Conservation (phyloP, 2,888 invertebrate species). For the Hydriomena furcata region DNA sequence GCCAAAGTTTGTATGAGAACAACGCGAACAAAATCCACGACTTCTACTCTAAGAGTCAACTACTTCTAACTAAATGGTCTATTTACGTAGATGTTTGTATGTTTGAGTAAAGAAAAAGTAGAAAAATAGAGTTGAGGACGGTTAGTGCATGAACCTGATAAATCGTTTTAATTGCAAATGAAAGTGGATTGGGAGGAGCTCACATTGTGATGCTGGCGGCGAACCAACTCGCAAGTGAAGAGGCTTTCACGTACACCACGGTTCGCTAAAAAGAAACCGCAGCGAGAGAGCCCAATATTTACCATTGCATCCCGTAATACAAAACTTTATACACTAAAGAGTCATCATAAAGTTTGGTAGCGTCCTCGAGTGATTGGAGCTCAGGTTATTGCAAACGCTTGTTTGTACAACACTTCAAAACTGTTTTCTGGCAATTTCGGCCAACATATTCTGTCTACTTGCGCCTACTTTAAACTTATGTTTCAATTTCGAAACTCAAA, state of each 20-base stretch:
- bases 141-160: constrained; percentile 63
- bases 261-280: constrained; percentile 69
- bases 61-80: constrained; percentile 3
- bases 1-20: too few relatives aligned
- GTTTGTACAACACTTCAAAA: constrained; percentile 72
- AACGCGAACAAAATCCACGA: too few relatives aligned
- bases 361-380: constrained; percentile 64
- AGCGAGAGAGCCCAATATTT: constrained; percentile 71
- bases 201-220: constrained; percentile 63
- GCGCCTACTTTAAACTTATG: constrained; percentile 30
- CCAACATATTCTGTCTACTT: constrained; percentile 59
- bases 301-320: constrained; percentile 68
- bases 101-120: constrained; percentile 36
- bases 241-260: constrained; percentile 62
- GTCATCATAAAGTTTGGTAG: constrained; percentile 61
- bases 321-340: constrained; percentile 68
- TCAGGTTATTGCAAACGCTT: constrained; percentile 67
- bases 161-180: constrained; percentile 73
- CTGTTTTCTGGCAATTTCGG: constrained; percentile 64
- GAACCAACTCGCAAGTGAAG: constrained; percentile 56
- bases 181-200: constrained; percentile 48
- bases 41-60: too few relatives aligned
- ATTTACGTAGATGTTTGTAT: constrained; percentile 5
- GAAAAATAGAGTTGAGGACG: constrained; percentile 53
- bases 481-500: constrained; percentile 20